These are phyloP conservation scores for Ceratoteleas bidentatus DNA, from an alignment of 1,140 invertebrate genomes.

Conservation along the genomic window DNA sequence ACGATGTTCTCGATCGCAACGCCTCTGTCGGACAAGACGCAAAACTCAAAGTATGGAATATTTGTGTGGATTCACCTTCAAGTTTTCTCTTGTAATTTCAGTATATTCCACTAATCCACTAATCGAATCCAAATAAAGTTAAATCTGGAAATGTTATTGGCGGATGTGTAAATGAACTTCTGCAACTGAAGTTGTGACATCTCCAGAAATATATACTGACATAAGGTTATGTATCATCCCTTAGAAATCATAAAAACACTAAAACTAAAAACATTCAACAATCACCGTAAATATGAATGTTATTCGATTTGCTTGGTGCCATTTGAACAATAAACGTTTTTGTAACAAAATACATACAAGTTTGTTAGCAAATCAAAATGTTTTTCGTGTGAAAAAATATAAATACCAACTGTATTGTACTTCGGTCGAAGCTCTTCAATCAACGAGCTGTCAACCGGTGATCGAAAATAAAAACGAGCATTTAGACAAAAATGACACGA, in stretches of 20 bases:
- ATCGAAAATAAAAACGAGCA: conserved; percentile 4
- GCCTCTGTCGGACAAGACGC: too few relatives aligned
- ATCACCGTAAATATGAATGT: conserved; percentile 24
- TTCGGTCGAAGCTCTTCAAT: neutral
- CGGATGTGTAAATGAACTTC: too few relatives aligned
- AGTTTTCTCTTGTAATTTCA: too few relatives aligned
- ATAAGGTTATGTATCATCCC: conserved; percentile 2
- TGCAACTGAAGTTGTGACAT: too few relatives aligned
- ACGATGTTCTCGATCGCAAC: too few relatives aligned
- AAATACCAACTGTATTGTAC: conserved; percentile 27
- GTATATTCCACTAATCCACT: too few relatives aligned
- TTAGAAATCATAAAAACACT: neutral
- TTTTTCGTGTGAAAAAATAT: conserved; percentile 4
- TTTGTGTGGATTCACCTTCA: too few relatives aligned
- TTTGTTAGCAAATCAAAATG: conserved; percentile 7
- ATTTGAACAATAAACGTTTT: conserved; percentile 19
- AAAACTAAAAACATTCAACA: neutral
- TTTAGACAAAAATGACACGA: neutral
- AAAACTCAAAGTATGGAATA: too few relatives aligned
- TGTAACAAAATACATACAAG: conserved; percentile 2
- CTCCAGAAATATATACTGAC: too few relatives aligned
- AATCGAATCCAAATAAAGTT: too few relatives aligned
- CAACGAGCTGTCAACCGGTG: conserved; percentile 6
- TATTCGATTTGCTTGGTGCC: conserved; percentile 15
- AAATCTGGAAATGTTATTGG: too few relatives aligned